A percentile compares a stretch with the other conserved stretches of the same genome.
phyloP scores from a whole-genome alignment of 2,113 vertebrate genomes.

The Anolis carolinensis region DNA sequence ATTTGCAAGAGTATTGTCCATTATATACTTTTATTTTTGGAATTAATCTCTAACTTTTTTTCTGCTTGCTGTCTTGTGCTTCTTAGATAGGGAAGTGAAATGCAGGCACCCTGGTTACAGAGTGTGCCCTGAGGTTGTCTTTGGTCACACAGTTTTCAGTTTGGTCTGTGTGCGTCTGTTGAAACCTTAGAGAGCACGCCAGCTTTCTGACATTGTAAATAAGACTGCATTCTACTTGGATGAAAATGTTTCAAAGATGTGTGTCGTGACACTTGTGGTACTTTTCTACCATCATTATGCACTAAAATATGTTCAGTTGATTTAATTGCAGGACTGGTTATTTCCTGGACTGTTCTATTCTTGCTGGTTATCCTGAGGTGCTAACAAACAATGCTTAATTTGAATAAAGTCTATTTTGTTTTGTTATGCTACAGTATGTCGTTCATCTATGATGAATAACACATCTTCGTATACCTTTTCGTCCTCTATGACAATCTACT shows the following conservation, averaged over 20 bases:
- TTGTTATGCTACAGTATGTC: constrained; percentile 45
- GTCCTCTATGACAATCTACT: background rate
- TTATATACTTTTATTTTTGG: constrained; percentile 33
- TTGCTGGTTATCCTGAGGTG: constrained; percentile 75
- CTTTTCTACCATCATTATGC: constrained; percentile 68
- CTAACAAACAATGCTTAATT: constrained; percentile 75
- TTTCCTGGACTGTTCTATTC: constrained; percentile 66
- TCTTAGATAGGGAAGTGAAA: constrained; percentile 21
- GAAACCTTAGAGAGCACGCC: constrained; percentile 52
- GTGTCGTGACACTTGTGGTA: constrained; percentile 55
- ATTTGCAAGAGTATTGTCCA: constrained; percentile 43
- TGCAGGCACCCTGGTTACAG: constrained; percentile 34
- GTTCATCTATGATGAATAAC: background rate
- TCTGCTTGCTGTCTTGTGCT: constrained; percentile 18
- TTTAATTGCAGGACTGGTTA: constrained; percentile 67
- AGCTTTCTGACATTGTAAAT: background rate
- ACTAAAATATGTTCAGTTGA: constrained; percentile 68
- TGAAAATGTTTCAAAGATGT: constrained; percentile 32
- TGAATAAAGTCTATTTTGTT: constrained; percentile 78
- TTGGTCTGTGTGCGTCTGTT: constrained; percentile 31
- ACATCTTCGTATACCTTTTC: background rate
- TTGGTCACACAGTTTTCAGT: constrained; percentile 50
- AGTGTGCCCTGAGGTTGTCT: constrained; percentile 12
- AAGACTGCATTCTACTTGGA: constrained; percentile 45
- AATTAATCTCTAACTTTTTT: constrained; percentile 61